Percentiles rank a stretch among this genome's conserved stretches.
phyloP scores from a whole-genome alignment of 2,888 invertebrate genomes.

The Zaprionus lineosus region DNA sequence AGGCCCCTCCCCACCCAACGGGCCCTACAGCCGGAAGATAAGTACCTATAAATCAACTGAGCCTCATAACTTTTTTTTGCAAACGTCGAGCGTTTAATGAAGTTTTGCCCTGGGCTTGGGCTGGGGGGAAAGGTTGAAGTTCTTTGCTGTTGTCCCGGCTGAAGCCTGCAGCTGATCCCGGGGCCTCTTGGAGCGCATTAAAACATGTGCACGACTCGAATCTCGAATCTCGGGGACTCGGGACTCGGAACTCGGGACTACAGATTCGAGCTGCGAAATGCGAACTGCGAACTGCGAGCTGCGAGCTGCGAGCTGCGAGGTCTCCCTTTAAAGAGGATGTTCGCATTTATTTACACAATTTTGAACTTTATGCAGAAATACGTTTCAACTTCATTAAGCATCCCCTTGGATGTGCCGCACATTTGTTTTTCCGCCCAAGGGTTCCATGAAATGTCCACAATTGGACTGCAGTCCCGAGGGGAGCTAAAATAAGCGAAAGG shows the following conservation, averaged over 20 bases:
- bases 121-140: constrained; percentile 1
- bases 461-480: too few relatives aligned
- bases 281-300: not conserved
- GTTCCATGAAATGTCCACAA: too few relatives aligned
- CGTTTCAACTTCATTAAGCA: constrained; percentile 52
- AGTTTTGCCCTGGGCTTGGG: constrained; percentile 38
- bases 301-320: not conserved
- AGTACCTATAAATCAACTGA: constrained; percentile 62
- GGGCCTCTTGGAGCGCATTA: constrained; percentile 29
- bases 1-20: too few relatives aligned
- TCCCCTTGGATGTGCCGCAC: constrained; percentile 29
- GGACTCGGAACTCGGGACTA: too few relatives aligned
- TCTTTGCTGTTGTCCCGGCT: too few relatives aligned
- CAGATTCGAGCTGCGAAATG: not conserved
- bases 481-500: too few relatives aligned
- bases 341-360: constrained; percentile 53
- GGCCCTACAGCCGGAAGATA: not conserved
- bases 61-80: constrained; percentile 48
- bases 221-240: too few relatives aligned
- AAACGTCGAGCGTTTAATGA: constrained; percentile 51
- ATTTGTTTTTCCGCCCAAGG: constrained; percentile 6
- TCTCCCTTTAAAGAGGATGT: constrained; percentile 61
- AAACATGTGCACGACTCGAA: constrained; percentile 37
- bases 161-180: constrained; percentile 23
- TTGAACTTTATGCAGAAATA: constrained; percentile 24